A percentile compares a stretch with the other conserved stretches of the same genome.
These are phyloP conservation scores for Hassar affinis DNA, from an alignment of 2,113 vertebrate species.

Conservation along the genomic window DNA sequence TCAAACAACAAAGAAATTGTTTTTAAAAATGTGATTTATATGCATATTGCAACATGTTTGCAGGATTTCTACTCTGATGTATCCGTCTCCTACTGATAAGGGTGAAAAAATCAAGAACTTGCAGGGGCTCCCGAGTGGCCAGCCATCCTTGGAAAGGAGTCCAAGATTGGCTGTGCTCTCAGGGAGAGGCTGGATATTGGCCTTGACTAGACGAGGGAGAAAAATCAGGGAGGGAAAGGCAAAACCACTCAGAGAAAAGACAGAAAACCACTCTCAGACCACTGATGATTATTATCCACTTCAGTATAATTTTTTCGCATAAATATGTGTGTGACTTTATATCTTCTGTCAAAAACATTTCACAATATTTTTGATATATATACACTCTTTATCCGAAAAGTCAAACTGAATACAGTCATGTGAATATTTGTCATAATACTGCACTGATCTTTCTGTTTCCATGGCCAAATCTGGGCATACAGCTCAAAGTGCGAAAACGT, in stretches of 20 bases:
- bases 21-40: neutral
- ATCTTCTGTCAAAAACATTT: too few species aligned
- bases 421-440: neutral
- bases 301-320: neutral
- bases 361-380: neutral
- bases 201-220: too few species aligned
- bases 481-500: neutral
- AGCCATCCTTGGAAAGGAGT: too few species aligned
- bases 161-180: too few species aligned
- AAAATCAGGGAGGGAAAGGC: too few species aligned
- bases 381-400: neutral
- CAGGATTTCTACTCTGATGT: neutral
- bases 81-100: too few species aligned
- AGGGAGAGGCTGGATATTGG: too few species aligned
- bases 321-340: neutral
- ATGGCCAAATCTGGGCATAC: neutral
- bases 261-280: neutral
- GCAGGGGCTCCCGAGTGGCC: too few species aligned
- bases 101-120: too few species aligned
- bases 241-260: too few species aligned
- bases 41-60: neutral
- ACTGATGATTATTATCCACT: neutral
- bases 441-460: neutral
- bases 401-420: neutral
- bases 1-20: too few species aligned